phyloP scores from a whole-genome alignment of 2,797 vertebrate species.

The Taenioides sp. region DNA sequence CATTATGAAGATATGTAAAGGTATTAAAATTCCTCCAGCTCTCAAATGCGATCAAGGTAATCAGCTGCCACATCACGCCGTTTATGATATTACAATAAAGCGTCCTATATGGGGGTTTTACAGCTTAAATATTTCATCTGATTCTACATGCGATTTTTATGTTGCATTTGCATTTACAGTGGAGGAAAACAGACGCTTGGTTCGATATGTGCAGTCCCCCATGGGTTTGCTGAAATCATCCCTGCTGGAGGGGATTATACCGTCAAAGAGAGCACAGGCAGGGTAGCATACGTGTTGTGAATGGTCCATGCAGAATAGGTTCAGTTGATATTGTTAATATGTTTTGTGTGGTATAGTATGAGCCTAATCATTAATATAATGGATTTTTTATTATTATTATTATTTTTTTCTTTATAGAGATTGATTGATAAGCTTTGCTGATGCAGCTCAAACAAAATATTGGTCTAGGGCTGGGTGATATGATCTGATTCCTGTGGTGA shows the following conservation, averaged over 20 bases:
- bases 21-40: constrained; percentile 5
- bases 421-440: too few relatives aligned
- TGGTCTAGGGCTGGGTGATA: too few relatives aligned
- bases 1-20: constrained; percentile 7
- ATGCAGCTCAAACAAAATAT: too few relatives aligned
- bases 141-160: constrained; percentile 23
- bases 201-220: constrained; percentile 47
- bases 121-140: constrained; percentile 45
- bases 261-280: constrained; percentile 29
- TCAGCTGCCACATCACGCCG: constrained; percentile 21
- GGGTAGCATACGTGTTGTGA: background rate
- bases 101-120: constrained; percentile 36
- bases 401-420: too few relatives aligned
- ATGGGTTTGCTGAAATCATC: constrained; percentile 55
- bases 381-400: too few relatives aligned
- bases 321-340: background rate
- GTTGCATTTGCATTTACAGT: constrained; percentile 55
- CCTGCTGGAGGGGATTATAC: constrained; percentile 60
- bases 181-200: constrained; percentile 57
- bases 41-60: constrained; percentile 6
- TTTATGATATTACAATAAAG: constrained; percentile 46
- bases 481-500: too few relatives aligned
- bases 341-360: background rate
- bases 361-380: background rate
- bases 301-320: too few relatives aligned